A percentile compares a stretch with the other conserved stretches of the same genome.
Evolutionary conservation across 2,113 vertebrate species (phyloP).

Genomic region (Podiceps cristatus): DNA sequence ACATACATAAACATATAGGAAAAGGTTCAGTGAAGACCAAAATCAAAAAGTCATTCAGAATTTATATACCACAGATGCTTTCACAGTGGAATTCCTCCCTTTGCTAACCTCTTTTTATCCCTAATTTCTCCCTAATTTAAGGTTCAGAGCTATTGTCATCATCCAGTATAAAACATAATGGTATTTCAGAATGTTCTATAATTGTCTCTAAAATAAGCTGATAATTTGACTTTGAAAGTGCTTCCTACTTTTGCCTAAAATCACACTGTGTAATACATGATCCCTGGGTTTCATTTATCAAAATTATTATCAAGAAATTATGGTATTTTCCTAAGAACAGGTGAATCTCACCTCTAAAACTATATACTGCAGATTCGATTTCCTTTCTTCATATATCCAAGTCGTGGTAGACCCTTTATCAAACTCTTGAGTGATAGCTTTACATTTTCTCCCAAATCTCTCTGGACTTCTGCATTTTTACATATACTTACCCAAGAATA

Average conservation of each 20-base stretch:
- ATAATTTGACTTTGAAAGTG: neutral
- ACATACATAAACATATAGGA: neutral
- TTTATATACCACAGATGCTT: neutral
- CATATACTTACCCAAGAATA: neutral
- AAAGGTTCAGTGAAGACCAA: neutral
- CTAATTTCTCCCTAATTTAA: fast-evolving
- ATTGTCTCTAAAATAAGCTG: neutral
- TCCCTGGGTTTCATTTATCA: neutral
- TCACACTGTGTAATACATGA: fast-evolving
- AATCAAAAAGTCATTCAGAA: neutral
- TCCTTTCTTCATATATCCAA: neutral
- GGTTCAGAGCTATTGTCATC: neutral
- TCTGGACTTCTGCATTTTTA: neutral
- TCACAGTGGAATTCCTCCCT: neutral
- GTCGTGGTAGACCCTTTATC: neutral
- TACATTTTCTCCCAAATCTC: neutral
- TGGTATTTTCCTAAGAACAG: neutral
- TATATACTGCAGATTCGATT: neutral
- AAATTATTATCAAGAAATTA: neutral
- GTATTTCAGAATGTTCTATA: neutral
- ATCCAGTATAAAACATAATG: neutral
- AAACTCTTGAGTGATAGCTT: neutral
- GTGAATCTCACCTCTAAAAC: neutral
- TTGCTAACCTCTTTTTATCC: fast-evolving
- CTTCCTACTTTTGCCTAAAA: neutral